Base-by-base conservation (phyloP, 2,888 invertebrate genomes). In the Yponomeuta plumbellus region DNA sequence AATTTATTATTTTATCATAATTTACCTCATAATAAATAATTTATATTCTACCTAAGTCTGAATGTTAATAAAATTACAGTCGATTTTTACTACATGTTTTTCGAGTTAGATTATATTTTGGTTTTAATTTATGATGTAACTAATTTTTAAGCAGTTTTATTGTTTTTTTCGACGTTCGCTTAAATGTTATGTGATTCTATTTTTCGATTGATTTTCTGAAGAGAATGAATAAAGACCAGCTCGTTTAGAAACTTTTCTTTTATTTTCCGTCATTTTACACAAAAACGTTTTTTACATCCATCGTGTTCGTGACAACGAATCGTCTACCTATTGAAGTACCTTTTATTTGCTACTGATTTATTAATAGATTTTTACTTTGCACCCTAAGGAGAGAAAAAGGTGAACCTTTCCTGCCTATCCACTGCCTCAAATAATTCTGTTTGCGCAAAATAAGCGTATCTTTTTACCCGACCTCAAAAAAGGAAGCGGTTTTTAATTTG, bases 111-210 rank as follows among this genome's bases (percentile, higher is more conserved):
- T 78, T 75, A 72, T 71, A 75, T 75, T 75, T 75, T 74, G 73
- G 72, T 68, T 72, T 72, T 64, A 39, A 66, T 69, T 70, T 73
- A 63, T 44, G 68, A 52, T 52, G 44, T 52, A 52, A 34, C 8
- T 34, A 34, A 71, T 79, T 76, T 78, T 68, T 82, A 78, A 80
- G 77, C 73, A 74, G 76, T 81, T 82, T 81, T 77, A 77, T 70
- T 77, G 76, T 70, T 73, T 81, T 81, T 79, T 75, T 76, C 79
- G 79, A 75, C 72, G 80, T 83, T 80, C 83, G 80, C n/a, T 21
- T 63, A 44, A 83, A 77, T 82, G 80, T 78, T 82, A 82, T 88
- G 88, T 88, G 87, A 88, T 88, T 87, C 83, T 88, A 88, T 83
- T 88, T 85, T 86, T 86, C 17, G 56, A 88, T 84, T 83, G 82